Evolutionary conservation across 2,888 invertebrate species (phyloP), one percentile per base, ranked within the genome.

Genomic region (Eupithecia subfuscata): DNA sequence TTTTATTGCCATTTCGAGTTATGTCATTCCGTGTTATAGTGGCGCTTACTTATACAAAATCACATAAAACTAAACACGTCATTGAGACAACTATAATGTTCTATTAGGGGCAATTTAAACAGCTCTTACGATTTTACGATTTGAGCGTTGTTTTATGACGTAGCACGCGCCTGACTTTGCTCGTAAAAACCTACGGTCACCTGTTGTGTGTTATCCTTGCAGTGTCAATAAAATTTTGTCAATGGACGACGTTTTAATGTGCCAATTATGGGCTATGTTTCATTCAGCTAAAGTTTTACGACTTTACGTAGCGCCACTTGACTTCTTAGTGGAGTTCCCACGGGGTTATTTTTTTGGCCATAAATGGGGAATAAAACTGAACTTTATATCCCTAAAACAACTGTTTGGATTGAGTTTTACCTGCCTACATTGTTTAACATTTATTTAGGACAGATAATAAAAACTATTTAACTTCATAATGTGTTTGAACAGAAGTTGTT

Each of bases 181-280:
- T 91, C 92, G 91, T 93, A 93, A 91, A 90, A 93, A 92, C 88
- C 87, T 88, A 86, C 90, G 92, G 93, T 93, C 94, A 94, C 93
- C 93, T 94, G 94, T 92, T 92, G 92, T 90, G 82, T 85, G 87
- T 86, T 88, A 88, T 88, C 87, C 87, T 87, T 87, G 87, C 88
- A 88, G 88, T 89, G 89, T 88, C 90, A 89, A 91, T 92, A 91
- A 91, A 91, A 90, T 89, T 90, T 89, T 86, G 89, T 91, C 92
- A 92, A 91, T 92, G 91, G 88, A 84, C 86, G 88, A 86, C 86
- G 84, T 89, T 91, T 91, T 91, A 91, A 91, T 91, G 88, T 86
- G 90, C 89, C 89, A 91, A 90, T 91, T 90, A 90, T 89, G 90
- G 83, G 84, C 87, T 84, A 88, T 88, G 88, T 88, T 90, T 90